Base-by-base conservation (phyloP, 1,140 invertebrate species). In the Hycleus phaleratus region DNA sequence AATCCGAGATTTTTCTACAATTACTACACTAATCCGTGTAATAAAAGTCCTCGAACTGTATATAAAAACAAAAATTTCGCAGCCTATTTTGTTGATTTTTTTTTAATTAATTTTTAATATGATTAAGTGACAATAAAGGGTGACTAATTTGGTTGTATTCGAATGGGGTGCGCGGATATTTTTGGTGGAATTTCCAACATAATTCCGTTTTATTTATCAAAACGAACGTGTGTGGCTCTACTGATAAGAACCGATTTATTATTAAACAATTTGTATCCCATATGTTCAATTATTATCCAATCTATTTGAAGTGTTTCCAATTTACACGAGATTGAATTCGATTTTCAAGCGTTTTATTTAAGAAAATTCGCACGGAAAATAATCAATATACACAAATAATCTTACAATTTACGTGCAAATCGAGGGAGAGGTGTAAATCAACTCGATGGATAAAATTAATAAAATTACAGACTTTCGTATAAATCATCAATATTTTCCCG, bases 181-280 rank as follows among this genome's bases (percentile, higher is more conserved):
- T 18, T 18, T 18, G 18, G 18, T 18, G 18, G 18, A 18, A 18
- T 18, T 18, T 18, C 18, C 1, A 18, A 18, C 1, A 18, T 2
- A 50, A 50, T 50, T 40, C 10, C 11, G 4, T 50, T 50, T 52
- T 52, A 18, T 18, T 18, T 18, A 18, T 2, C 1, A 32, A 32
- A 7, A 32, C 32, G 32, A 32, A 32, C 7, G 32, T 3, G 32
- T 32, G 32, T 32, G 32, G 32, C 32, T 32, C 7, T 32, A 42
- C 51, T 53, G 51, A 53, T 53, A 53, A 53, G 51, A 26, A 7
- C 25, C 38, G 51, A 32, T 46, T 53, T 43, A 26, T 44, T 53
- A 53, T 53, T 53, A 53, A 53, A 53, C 9, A n/a, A 5, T 11
- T 12, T 38, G 25, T 26, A 45, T 53, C 51, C 38, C 51, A 53